Percentiles rank a stretch among this genome's conserved stretches.
phyloP scores from a whole-genome alignment of 2,888 invertebrate species.

The Sericinus montela region DNA sequence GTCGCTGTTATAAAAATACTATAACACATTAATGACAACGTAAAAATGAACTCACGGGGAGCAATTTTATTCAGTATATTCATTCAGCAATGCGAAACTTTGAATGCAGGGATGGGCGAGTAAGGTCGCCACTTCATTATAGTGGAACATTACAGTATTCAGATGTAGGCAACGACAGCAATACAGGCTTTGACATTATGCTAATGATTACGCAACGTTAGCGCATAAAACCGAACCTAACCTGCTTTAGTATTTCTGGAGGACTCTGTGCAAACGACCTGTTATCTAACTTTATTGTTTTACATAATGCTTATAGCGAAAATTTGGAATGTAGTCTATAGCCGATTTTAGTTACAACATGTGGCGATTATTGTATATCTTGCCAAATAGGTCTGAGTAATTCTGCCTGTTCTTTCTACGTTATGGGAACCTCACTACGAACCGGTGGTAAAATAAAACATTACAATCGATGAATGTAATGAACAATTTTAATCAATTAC shows the following conservation, averaged over 20 bases:
- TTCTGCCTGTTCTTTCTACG: too few species aligned
- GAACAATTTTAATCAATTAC: too few species aligned
- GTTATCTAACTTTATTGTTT: background rate
- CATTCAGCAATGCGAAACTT: slow-evolving; percentile 48
- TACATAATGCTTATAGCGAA: background rate
- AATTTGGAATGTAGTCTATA: background rate
- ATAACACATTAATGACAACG: background rate
- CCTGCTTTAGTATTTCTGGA: background rate
- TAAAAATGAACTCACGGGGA: background rate
- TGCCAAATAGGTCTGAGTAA: too few species aligned
- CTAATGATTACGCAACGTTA: slow-evolving; percentile 17
- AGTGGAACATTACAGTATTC: slow-evolving; percentile 10
- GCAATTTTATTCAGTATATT: slow-evolving; percentile 53
- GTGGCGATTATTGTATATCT: too few species aligned
- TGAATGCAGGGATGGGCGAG: slow-evolving; percentile 65
- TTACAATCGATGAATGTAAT: too few species aligned
- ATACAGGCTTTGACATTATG: slow-evolving; percentile 25
- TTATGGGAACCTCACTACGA: too few species aligned
- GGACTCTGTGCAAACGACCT: background rate
- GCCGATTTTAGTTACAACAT: too few species aligned
- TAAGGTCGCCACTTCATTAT: slow-evolving; percentile 63
- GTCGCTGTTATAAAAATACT: background rate
- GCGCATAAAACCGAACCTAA: background rate
- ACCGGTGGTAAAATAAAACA: too few species aligned
- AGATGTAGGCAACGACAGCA: slow-evolving; percentile 27